Percentiles rank a stretch among this genome's conserved stretches.
phyloP scores from a whole-genome alignment of 2,797 vertebrate genomes.

The Catamblyrhynchus diadema region DNA sequence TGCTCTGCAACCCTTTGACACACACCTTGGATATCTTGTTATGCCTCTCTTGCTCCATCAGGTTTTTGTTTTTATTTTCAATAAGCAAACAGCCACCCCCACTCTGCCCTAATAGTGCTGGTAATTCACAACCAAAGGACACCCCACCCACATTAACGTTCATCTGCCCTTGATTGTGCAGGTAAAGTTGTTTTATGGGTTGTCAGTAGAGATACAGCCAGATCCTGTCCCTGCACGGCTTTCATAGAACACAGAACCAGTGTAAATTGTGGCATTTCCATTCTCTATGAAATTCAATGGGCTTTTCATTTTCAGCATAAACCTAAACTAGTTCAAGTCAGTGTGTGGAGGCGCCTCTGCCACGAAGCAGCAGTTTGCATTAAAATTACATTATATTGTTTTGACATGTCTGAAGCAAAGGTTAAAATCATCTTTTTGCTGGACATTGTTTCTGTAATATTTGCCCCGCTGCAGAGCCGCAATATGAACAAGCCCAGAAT shows the following conservation, averaged over 20 bases:
- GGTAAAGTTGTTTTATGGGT: conserved; percentile 1
- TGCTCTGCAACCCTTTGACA: not conserved
- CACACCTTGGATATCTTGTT: not conserved
- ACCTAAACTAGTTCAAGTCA: conserved; percentile 65
- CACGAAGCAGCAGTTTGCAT: conserved; percentile 62
- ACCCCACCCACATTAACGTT: not conserved
- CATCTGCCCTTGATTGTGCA: not conserved
- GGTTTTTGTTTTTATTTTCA: not conserved
- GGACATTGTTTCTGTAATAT: conserved; percentile 73
- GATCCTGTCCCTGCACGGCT: not conserved
- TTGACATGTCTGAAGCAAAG: conserved; percentile 73
- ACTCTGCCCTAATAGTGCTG: not conserved
- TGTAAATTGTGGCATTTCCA: conserved; percentile 45
- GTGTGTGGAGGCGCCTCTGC: conserved; percentile 7
- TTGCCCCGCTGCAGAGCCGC: conserved; percentile 63
- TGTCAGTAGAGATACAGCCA: not conserved
- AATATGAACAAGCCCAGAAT: conserved; percentile 59
- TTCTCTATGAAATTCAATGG: conserved; percentile 62
- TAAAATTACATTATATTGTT: conserved; percentile 75
- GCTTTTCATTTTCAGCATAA: conserved; percentile 70
- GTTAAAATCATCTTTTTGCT: conserved; percentile 75
- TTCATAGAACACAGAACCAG: not conserved
- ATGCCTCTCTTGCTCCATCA: not conserved
- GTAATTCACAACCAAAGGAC: not conserved
- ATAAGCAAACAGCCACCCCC: not conserved